A percentile compares a stretch with the other conserved stretches of the same genome.
Conservation (phyloP, 1,140 invertebrate species). For the Brachionus rubens region DNA sequence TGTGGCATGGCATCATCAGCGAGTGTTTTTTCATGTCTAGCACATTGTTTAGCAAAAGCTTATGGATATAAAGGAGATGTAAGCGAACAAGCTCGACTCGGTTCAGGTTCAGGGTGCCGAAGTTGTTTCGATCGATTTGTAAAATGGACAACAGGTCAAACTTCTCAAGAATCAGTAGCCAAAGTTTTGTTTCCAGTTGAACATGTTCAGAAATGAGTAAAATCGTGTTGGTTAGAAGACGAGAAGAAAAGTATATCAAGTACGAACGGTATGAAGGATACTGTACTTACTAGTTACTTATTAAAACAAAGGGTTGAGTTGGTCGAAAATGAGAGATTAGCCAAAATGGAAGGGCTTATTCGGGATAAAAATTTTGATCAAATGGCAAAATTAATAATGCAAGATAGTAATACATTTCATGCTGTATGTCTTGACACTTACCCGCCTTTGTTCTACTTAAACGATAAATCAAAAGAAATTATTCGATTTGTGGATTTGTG, state of each 20-base stretch:
- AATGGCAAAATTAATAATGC: conserved; percentile 70
- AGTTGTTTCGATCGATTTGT: conserved; percentile 91
- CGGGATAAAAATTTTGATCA: conserved; percentile 72
- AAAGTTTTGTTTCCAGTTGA: conserved; percentile 66
- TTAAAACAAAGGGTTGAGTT: conserved; percentile 71
- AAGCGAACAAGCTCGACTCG: conserved; percentile 73
- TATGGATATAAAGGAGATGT: conserved; percentile 76
- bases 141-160: conserved; percentile 76
- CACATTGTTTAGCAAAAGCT: conserved; percentile 69
- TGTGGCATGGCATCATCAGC: conserved; percentile 96
- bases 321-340: conserved; percentile 70
- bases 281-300: conserved; percentile 76
- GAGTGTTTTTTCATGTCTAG: conserved; percentile 80
- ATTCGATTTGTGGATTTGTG: conserved; percentile 74
- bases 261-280: conserved; percentile 82
- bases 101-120: conserved; percentile 92
- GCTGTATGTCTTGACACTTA: conserved; percentile 87
- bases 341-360: conserved; percentile 75
- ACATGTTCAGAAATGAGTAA: conserved; percentile 89
- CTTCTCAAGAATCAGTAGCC: conserved; percentile 78
- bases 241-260: conserved; percentile 79
- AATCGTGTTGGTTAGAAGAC: conserved; percentile 72
- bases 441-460: conserved; percentile 89
- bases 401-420: conserved; percentile 95
- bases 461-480: conserved; percentile 76